Evolutionary conservation across 2,888 invertebrate species (phyloP), one percentile per base, ranked within the genome.

Genomic region (Scaptomyza parva): DNA sequence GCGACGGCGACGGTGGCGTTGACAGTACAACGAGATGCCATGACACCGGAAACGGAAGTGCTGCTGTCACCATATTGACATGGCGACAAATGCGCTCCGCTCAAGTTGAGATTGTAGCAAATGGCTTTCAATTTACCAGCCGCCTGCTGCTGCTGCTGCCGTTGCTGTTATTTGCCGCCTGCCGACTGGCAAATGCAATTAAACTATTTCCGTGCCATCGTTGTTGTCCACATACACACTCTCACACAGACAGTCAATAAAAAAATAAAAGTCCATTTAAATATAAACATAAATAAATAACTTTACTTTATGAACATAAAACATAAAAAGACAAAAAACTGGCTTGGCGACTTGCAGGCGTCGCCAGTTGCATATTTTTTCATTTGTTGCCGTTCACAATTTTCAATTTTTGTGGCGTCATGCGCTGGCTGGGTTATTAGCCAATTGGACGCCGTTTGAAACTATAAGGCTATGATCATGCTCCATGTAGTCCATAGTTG

Each of bases 1-100:
- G 9, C 2, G 9, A 2, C 2, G 28, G 28, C 5, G 30, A 43
- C 22, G 37, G 45, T 18, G 52, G 12, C 47, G 63, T 59, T 73
- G 69, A 61, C 73, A 61, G 76, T 17, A 44, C 9, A 37, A 48
- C 41, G 53, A 53, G 53, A 53, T 24, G 59, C 57, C 57, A 65
- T 73, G 76, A 70, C 63, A 76, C 72, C 88, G 88, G 88, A 86
- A 85, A 66, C 86, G 84, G 84, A 85, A 78, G 81, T 86, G 76
- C 76, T 60, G 79, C 68, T 88, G 84, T 86, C 84, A 88, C 72
- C 78, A 78, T 80, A 84, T 83, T 86, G 88, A 88, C 84, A 80
- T 78, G 78, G 66, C 76, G 82, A 83, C 82, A 83, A 83, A 83
- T 83, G 73, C 67, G 39, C 58, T 63, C 72, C 81, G 75, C 61